phyloP scores from a whole-genome alignment of 2,888 invertebrate species.

The Erannis defoliaria region DNA sequence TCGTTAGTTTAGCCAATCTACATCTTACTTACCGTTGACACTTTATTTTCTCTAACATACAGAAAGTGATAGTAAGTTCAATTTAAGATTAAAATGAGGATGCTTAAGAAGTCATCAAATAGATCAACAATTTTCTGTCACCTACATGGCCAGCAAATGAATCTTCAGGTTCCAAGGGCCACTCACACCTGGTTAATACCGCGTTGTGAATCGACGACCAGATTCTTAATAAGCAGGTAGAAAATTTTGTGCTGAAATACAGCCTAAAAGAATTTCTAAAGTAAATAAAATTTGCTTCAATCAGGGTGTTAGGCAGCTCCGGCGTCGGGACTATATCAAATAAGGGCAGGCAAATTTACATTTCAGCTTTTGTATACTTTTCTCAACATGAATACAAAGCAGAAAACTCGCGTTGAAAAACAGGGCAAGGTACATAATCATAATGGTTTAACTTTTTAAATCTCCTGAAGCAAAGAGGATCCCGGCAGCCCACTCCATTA shows the following conservation, averaged over 20 bases:
- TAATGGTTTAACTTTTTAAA: slow-evolving; percentile 34
- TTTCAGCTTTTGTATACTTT: slow-evolving; percentile 20
- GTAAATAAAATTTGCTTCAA: slow-evolving; percentile 5
- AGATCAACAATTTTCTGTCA: too few species aligned
- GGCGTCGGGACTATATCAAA: slow-evolving; percentile 11
- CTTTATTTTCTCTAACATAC: too few species aligned
- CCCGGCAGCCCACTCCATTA: slow-evolving; percentile 28
- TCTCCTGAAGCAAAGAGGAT: slow-evolving; percentile 16
- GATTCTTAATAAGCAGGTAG: background rate
- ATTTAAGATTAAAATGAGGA: too few species aligned
- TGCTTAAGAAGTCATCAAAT: too few species aligned
- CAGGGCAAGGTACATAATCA: slow-evolving; percentile 14
- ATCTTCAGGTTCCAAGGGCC: too few species aligned
- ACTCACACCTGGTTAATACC: too few species aligned
- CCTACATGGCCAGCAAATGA: too few species aligned
- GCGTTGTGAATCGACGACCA: background rate
- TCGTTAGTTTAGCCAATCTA: too few species aligned
- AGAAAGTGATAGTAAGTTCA: too few species aligned
- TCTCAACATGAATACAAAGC: slow-evolving; percentile 23
- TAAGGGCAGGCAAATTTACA: slow-evolving; percentile 14
- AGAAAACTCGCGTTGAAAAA: slow-evolving; percentile 12
- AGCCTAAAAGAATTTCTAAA: background rate
- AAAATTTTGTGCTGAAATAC: background rate
- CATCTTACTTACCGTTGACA: too few species aligned
- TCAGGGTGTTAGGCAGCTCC: slow-evolving; percentile 8